These are phyloP conservation scores for Macroteleia sp. DNA, from an alignment of 2,888 invertebrate genomes.

Conservation along the genomic window DNA sequence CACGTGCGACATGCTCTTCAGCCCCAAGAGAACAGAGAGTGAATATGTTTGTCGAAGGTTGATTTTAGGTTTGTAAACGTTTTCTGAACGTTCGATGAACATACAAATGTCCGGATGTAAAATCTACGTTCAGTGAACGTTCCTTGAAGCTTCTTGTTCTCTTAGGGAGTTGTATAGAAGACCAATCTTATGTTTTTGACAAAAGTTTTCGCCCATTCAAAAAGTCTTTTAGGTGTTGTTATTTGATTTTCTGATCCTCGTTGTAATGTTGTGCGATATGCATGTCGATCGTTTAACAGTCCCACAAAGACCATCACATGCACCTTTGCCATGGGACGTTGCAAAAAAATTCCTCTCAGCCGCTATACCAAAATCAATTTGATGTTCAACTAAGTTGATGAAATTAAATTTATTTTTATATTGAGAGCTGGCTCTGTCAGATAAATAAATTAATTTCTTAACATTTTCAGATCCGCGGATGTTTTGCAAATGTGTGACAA, in stretches of 20 bases:
- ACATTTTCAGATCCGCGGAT: not conserved
- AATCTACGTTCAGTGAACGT: too few relatives aligned
- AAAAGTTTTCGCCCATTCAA: slow-evolving; percentile 4
- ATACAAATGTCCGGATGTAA: too few relatives aligned
- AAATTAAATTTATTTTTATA: slow-evolving; percentile 28
- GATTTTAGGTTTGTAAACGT: too few relatives aligned
- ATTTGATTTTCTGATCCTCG: not conserved
- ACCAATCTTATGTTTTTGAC: not conserved
- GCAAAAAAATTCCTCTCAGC: slow-evolving; percentile 15
- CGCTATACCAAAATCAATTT: not conserved
- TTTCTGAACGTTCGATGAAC: too few relatives aligned
- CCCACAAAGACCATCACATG: slow-evolving; percentile 5
- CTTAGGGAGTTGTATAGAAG: not conserved
- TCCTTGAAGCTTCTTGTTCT: too few relatives aligned
- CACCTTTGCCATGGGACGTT: slow-evolving; percentile 8
- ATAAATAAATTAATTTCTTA: slow-evolving; percentile 11
- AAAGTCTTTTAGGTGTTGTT: not conserved
- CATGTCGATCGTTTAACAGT: slow-evolving; percentile 8
- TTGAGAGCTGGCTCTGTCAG: slow-evolving; percentile 8
- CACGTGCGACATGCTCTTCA: too few relatives aligned
- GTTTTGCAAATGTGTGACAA: not conserved
- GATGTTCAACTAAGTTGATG: slow-evolving; percentile 18
- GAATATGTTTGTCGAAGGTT: too few relatives aligned
- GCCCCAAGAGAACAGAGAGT: too few relatives aligned
- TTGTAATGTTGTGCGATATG: slow-evolving; percentile 1